Conservation (phyloP, 2,888 invertebrate species). For the Dynastes tityus region DNA sequence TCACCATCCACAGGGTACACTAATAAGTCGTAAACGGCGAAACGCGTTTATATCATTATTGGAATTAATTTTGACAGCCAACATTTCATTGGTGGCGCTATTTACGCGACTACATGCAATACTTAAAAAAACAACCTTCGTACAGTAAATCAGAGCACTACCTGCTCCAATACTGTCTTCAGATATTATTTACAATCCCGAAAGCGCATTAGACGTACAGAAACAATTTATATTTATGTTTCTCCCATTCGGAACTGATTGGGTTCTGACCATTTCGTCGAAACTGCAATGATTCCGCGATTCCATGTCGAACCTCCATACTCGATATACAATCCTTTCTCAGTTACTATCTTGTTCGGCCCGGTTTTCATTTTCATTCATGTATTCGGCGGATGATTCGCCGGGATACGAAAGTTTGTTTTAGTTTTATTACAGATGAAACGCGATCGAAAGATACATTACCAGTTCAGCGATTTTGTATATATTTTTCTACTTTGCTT, state of each 20-base stretch:
- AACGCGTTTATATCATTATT: no score
- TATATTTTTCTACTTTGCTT: no score
- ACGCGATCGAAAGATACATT: neutral
- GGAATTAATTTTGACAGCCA: no score
- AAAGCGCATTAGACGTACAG: neutral
- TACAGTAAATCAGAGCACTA: no score
- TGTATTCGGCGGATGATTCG: neutral
- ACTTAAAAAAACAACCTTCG: no score
- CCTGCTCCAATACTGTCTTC: neutral
- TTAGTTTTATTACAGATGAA: neutral
- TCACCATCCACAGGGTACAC: no score
- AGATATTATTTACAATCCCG: neutral
- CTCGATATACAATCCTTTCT: neutral
- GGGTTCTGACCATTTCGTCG: neutral
- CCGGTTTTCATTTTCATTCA: neutral
- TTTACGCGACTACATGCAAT: no score
- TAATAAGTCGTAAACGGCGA: no score
- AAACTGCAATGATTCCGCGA: neutral
- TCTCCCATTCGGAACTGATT: conserved; percentile 1
- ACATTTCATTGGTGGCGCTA: no score
- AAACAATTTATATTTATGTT: conserved; percentile 13
- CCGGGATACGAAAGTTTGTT: neutral
- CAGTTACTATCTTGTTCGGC: no score
- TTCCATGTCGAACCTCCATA: neutral
- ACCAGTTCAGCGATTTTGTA: no score